Conservation (phyloP, 2,888 invertebrate species). For the Pocota personata region DNA sequence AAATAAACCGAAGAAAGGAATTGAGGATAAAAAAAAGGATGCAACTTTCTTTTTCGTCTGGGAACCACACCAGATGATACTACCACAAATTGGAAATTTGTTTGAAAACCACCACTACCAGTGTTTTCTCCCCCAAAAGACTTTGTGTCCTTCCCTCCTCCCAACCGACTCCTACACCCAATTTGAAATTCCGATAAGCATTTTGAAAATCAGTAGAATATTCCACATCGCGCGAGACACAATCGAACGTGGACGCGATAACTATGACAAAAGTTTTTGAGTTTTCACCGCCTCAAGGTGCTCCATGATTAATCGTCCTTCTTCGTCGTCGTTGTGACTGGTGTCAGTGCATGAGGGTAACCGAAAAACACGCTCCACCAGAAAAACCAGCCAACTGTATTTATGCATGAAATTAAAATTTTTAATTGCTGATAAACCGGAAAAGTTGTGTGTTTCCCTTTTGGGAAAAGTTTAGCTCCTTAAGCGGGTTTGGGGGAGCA, state of each 20-base stretch:
- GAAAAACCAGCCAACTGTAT: constrained; percentile 31
- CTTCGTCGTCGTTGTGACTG: background rate
- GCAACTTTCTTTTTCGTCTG: constrained; percentile 53
- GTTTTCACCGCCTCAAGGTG: constrained; percentile 62
- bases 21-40: background rate
- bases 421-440: constrained; percentile 71
- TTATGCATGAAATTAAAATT: constrained; percentile 71
- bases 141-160: background rate
- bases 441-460: constrained; percentile 47
- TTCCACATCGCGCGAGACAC: constrained; percentile 37
- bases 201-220: constrained; percentile 55
- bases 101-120: background rate
- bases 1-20: constrained; percentile 38
- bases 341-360: constrained; percentile 10
- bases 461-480: constrained; percentile 44
- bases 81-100: constrained; percentile 64
- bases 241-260: constrained; percentile 69
- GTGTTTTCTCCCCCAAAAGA: background rate
- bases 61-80: constrained; percentile 63
- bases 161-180: background rate
- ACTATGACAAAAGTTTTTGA: constrained; percentile 70
- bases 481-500: background rate
- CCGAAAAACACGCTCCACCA: background rate
- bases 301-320: constrained; percentile 62
- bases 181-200: constrained; percentile 42